These are phyloP conservation scores for Sisor rabdophorus DNA, from an alignment of 2,113 vertebrate genomes.

Conservation along the genomic window DNA sequence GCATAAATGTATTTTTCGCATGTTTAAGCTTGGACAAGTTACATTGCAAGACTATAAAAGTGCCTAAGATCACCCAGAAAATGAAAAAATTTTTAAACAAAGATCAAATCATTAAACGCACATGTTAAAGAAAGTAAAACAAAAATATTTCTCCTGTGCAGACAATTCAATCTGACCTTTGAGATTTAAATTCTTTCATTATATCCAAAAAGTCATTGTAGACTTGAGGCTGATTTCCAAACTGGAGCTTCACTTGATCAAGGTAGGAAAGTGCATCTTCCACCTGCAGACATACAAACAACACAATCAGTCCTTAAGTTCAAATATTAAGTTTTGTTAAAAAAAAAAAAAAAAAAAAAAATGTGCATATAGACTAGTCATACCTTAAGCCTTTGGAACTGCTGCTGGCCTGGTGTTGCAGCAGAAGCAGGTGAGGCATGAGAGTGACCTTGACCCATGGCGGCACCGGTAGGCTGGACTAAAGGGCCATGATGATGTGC, in stretches of 20 bases:
- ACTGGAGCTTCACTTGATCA: constrained; percentile 98
- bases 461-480: constrained; percentile 75
- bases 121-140: neutral
- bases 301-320: neutral
- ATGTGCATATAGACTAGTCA: neutral
- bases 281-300: constrained; percentile 69
- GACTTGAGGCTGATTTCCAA: constrained; percentile 98
- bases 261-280: constrained; percentile 96
- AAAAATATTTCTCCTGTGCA: neutral
- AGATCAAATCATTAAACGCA: neutral
- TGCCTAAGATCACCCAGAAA: too few relatives aligned
- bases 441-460: constrained; percentile 79
- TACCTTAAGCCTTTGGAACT: constrained; percentile 98
- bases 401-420: constrained; percentile 89
- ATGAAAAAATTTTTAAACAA: too few relatives aligned
- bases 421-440: constrained; percentile 80
- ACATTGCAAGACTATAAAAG: too few relatives aligned
- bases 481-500: constrained; percentile 81
- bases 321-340: neutral
- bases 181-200: constrained; percentile 99
- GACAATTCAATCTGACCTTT: constrained; percentile 75
- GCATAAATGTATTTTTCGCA: too few relatives aligned
- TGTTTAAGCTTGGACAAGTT: too few relatives aligned
- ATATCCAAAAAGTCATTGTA: constrained; percentile 99
- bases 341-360: too few relatives aligned